Base-by-base conservation (phyloP, 2,888 invertebrate genomes). In the Desoria tigrina region DNA sequence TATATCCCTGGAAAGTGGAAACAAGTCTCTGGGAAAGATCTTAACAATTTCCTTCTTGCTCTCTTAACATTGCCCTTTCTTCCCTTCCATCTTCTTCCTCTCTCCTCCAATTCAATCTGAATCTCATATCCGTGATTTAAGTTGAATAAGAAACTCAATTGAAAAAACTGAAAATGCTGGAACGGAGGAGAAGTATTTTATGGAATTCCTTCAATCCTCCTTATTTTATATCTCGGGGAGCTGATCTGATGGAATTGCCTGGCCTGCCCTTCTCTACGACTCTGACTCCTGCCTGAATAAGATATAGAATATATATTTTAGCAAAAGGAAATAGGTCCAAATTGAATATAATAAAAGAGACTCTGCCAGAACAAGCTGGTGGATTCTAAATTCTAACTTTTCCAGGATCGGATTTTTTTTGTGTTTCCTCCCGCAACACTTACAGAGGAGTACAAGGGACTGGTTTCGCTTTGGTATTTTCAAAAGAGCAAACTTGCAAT, bases 401-500 rank as follows among this genome's bases (percentile, higher is more conserved):
- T n/a, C 45, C 6, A 45, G 45, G 9, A 45, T 45, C 45, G 16
- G 21, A 45, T 45, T 45, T 45, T 45, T 45, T 45, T 16, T n/a
- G n/a, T n/a, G 9, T 21, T 6, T 45, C 45, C 16, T 45, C 45
- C 16, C 45, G 45, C 16, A 45, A 45, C n/a, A 16, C n/a, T n/a
- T n/a, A n/a, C n/a, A 45, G 4, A 45, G 16, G 16, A 45, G 45
- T 18, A n/a, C n/a, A n/a, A 45, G 21, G 45, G 45, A 6, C 21
- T 45, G 45, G 45, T 45, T 18, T 45, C 4, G 45, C 4, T 45
- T 45, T 45, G 45, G 45, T 45, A 45, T 45, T 45, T 45, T 6
- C 45, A 45, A 45, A 45, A 45, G 45, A 45, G 45, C 45, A 45
- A 45, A 45, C 45, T 45, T 45, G 45, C 45, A 45, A 45, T 45